phyloP scores from a whole-genome alignment of 2,888 invertebrate species.

The Eupithecia vulgata region DNA sequence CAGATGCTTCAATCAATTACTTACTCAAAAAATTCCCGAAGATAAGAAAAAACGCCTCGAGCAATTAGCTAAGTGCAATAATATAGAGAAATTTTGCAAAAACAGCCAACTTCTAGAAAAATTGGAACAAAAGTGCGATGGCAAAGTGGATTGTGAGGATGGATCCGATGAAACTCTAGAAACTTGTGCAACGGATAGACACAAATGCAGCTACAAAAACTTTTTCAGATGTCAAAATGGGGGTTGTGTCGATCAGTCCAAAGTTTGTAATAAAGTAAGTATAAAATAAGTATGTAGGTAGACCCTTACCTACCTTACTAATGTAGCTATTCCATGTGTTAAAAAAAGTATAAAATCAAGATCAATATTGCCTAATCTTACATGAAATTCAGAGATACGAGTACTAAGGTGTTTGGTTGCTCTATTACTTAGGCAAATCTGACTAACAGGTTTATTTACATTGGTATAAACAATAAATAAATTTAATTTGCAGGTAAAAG shows the following conservation, averaged over 20 bases:
- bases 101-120: conserved; percentile 13
- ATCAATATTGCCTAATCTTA: not conserved
- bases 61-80: not conserved
- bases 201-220: conserved; percentile 2
- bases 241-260: conserved; percentile 1
- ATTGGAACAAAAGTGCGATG: conserved; percentile 5
- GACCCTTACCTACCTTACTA: not conserved
- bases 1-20: conserved; percentile 9
- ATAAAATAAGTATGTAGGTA: no score
- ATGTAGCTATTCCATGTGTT: not conserved
- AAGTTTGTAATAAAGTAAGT: conserved; percentile 25
- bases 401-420: not conserved
- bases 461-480: no score
- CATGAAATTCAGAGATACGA: not conserved
- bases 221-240: conserved; percentile 21
- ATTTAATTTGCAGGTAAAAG: conserved; percentile 13
- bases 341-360: not conserved
- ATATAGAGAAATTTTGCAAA: conserved; percentile 9
- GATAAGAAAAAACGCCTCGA: not conserved
- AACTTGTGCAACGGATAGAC: conserved; percentile 11
- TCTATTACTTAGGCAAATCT: not conserved
- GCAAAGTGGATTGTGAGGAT: conserved; percentile 15
- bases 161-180: conserved; percentile 25
- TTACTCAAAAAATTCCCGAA: not conserved
- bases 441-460: not conserved